Evolutionary conservation across 1,140 invertebrate species (phyloP), one percentile per base, ranked within the genome.

Genomic region (Hermatobates lingyangjiaoensis): DNA sequence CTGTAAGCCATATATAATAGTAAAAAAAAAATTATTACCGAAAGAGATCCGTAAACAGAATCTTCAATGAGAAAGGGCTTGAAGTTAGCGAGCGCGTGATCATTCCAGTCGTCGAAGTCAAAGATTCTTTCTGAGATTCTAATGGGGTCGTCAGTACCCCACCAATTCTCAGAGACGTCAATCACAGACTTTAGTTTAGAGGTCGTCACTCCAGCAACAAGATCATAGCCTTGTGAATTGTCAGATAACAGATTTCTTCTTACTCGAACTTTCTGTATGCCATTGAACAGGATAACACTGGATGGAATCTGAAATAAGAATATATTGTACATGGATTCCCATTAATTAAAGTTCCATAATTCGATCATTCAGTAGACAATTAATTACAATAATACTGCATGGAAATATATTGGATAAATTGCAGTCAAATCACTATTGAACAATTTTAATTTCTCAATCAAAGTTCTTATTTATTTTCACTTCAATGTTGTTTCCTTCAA

Each of bases 81-180:
- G 65, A 84, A 98, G 20, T 81, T 73, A 0, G 91, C 92, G 30
- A 93, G 77, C 0, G 92, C 91, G 65, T 92, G 93, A 67, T 91
- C 90, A 63, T 98, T 99, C 95, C 95, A 98, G 63, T 98, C 94
- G 66, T 99, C 92, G 70, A 98, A 97, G 70, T 98, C 96, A 66
- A 99, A 98, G 58, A 99, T 95, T 62, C 81, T 75, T 45, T 79
- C 72, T 55, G 77, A 72, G 26, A 99, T 97, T 27, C 71, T 66
- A 4, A 63, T 63, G 38, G 82, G 73, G 49, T 84, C 74, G 2
- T 66, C 66, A 3, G 78, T 81, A 7, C 93, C 94, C 94, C 95
- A 99, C 86, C 87, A 99, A 65, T 98, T 99, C 63, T 94, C 81
- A 15, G 72, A 74, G 0, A 90, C 89, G 63, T 98, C 83, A 7